Evolutionary conservation across 2,113 vertebrate genomes (phyloP).

Genomic region (Sialia sialis): DNA sequence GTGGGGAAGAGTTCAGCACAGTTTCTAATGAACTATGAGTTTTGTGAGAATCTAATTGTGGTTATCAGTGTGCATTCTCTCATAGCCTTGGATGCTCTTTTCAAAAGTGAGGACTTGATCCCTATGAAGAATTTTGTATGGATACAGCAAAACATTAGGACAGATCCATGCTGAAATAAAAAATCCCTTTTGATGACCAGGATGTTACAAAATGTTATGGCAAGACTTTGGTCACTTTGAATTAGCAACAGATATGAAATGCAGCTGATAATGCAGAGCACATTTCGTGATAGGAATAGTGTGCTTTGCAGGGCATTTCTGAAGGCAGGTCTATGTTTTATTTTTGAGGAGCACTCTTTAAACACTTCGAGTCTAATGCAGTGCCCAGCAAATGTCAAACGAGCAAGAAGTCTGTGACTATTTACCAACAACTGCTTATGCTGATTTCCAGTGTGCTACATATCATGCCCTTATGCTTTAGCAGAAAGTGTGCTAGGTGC

Average conservation of each 20-base stretch:
- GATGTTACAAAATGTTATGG: background rate
- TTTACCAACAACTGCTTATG: background rate
- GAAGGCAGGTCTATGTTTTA: background rate
- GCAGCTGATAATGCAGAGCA: background rate
- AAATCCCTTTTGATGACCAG: background rate
- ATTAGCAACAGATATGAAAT: background rate
- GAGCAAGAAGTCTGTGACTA: background rate
- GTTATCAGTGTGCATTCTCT: background rate
- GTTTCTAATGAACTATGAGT: background rate
- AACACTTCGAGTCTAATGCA: background rate
- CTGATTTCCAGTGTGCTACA: background rate
- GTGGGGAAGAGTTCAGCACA: background rate
- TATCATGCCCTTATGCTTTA: background rate
- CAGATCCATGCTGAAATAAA: background rate
- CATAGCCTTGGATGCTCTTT: background rate
- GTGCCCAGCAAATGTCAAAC: background rate
- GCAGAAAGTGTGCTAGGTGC: background rate
- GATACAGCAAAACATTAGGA: background rate
- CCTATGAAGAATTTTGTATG: background rate
- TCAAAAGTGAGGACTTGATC: background rate
- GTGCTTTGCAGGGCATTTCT: background rate
- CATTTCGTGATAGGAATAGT: background rate
- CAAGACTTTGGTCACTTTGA: background rate
- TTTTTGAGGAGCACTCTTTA: background rate
- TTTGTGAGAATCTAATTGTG: background rate